Base-by-base conservation (phyloP, 2,888 invertebrate genomes). In the Pseudococcus viburni region DNA sequence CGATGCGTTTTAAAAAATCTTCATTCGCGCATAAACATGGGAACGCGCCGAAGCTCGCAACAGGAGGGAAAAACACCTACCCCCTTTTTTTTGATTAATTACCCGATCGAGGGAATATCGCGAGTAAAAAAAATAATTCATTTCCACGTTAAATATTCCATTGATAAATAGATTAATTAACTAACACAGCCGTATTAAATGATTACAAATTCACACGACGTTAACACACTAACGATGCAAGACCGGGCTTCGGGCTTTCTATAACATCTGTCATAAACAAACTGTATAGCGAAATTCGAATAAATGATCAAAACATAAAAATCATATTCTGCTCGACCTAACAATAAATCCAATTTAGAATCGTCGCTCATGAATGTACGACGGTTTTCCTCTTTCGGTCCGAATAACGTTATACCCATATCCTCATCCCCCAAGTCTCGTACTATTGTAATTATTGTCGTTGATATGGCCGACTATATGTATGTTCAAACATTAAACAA, bases 291-390 rank as follows among this genome's bases (percentile, higher is more conserved):
- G 73, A 73, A 86, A 86, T 86, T 86, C 64, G 86, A 73, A 86
- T 73, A 86, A 86, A 86, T 68, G 86, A 86, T 86, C 86, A 42
- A 42, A 86, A 73, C 73, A 64, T 68, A 46, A 68, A 46, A 46
- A 68, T 73, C 86, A 33, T 48, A 68, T 86, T 86, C 73, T 42
- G 73, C 73, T 73, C 73, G 86, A 86, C 86, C 86, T 48, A 73
- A 73, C 86, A 68, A 86, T 86, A 86, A 86, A 86, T 86, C 86
- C 86, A 86, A 86, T 86, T 86, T 86, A 73, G 86, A 86, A 68
- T 33, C 73, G 86, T 73, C 86, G 86, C 68, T 68, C 22, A 17
- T 33, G 73, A 73, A 73, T 73, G 33, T 73, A 73, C 15, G 73
- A 73, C 73, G 73, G 33, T 73, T 73, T 73, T 73, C 73, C 73